Conservation (phyloP, 2,797 vertebrate species). For the Neolamprologus multifasciatus region DNA sequence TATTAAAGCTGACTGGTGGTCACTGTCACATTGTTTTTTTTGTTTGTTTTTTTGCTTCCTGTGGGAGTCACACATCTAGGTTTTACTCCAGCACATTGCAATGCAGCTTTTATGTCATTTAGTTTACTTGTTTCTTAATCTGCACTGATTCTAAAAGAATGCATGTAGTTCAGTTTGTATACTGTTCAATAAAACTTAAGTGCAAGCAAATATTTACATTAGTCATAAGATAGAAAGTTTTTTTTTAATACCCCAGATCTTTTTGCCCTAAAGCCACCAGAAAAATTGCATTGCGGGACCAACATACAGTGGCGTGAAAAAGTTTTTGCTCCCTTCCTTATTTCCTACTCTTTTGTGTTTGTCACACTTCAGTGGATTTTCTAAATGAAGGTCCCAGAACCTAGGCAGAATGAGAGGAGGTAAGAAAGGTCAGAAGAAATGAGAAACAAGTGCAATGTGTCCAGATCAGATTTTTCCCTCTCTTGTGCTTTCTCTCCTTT, state of each 20-base stretch:
- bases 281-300: not conserved
- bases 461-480: not conserved
- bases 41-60: not conserved
- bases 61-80: not conserved
- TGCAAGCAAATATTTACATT: not conserved
- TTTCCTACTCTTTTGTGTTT: not conserved
- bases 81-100: not conserved
- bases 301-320: not conserved
- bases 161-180: not conserved
- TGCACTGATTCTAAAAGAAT: not conserved
- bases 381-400: not conserved
- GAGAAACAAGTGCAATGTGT: not conserved
- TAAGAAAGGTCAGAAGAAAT: not conserved
- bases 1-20: not conserved
- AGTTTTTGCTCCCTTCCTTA: not conserved
- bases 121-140: accelerated
- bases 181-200: not conserved
- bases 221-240: not conserved
- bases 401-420: not conserved
- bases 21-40: not conserved
- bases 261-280: not conserved
- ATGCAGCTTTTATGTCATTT: not conserved
- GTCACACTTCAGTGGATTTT: not conserved
- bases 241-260: not conserved
- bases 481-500: not conserved